phyloP scores from a whole-genome alignment of 2,888 invertebrate genomes.

The Taphrorychus bicolor region DNA sequence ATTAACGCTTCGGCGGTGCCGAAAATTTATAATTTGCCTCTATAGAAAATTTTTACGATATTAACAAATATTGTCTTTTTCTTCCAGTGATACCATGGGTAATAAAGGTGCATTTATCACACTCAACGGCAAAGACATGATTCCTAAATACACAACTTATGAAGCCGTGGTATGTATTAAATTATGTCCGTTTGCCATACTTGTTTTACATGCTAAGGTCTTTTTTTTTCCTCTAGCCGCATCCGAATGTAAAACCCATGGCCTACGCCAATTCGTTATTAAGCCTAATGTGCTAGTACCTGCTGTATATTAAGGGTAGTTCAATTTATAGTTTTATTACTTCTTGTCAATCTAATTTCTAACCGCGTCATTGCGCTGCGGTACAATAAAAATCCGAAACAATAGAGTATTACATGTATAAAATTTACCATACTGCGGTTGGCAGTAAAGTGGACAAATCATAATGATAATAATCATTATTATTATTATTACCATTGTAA shows the following conservation, averaged over 20 bases:
- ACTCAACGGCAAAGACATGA: slow-evolving; percentile 89
- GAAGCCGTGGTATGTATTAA: slow-evolving; percentile 84
- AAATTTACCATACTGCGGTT: too few species aligned
- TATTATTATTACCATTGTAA: too few species aligned
- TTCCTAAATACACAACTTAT: slow-evolving; percentile 90
- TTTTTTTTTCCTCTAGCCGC: slow-evolving; percentile 72
- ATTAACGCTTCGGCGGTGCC: too few species aligned
- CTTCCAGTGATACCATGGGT: slow-evolving; percentile 94
- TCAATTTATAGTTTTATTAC: slow-evolving; percentile 18
- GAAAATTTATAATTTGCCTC: too few species aligned
- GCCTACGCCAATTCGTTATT: slow-evolving; percentile 90
- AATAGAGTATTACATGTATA: too few species aligned
- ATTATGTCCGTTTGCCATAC: neutral
- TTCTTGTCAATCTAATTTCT: slow-evolving; percentile 3
- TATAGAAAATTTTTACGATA: too few species aligned
- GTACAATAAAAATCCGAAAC: neutral
- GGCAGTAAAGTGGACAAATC: too few species aligned
- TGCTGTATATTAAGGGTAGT: slow-evolving; percentile 44
- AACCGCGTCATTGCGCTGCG: neutral
- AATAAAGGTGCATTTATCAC: slow-evolving; percentile 98
- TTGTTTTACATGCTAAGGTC: slow-evolving; percentile 1
- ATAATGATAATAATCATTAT: too few species aligned
- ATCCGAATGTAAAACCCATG: slow-evolving; percentile 98
- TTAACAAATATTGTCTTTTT: slow-evolving; percentile 2
- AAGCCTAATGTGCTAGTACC: slow-evolving; percentile 75